Evolutionary conservation across 2,888 invertebrate species (phyloP).

Genomic region (Tachina lurida): DNA sequence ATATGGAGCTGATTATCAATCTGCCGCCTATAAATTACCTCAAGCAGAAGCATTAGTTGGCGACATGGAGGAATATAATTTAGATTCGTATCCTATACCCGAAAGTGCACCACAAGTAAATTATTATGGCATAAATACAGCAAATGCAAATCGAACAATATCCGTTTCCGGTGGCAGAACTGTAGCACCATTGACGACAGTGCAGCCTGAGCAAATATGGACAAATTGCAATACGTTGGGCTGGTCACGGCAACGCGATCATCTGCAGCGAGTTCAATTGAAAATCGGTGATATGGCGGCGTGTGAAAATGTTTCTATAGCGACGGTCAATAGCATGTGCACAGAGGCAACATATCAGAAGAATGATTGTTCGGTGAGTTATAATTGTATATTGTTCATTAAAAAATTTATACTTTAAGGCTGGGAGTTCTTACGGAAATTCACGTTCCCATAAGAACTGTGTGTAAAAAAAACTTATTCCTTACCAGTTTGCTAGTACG

Average conservation of each 20-base stretch:
- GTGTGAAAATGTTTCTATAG: conserved; percentile 93
- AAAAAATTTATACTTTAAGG: background rate
- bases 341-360: conserved; percentile 91
- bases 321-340: conserved; percentile 92
- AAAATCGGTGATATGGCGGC: conserved; percentile 90
- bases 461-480: background rate
- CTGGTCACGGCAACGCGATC: conserved; percentile 93
- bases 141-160: conserved; percentile 51
- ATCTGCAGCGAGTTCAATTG: conserved; percentile 91
- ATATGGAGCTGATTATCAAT: conserved; percentile 73
- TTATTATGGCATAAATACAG: conserved; percentile 74
- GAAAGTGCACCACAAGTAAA: conserved; percentile 81
- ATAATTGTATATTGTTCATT: background rate
- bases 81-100: conserved; percentile 80
- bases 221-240: conserved; percentile 91
- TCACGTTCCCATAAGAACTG: no score
- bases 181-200: conserved; percentile 39
- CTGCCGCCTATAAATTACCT: conserved; percentile 78
- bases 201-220: conserved; percentile 77
- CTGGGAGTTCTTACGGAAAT: no score
- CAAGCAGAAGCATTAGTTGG: conserved; percentile 79
- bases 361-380: conserved; percentile 92
- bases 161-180: conserved; percentile 12
- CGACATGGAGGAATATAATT: conserved; percentile 60
- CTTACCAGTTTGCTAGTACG: no score